Conservation (phyloP, 2,113 vertebrate species). For the Puntigrus tetrazona region DNA sequence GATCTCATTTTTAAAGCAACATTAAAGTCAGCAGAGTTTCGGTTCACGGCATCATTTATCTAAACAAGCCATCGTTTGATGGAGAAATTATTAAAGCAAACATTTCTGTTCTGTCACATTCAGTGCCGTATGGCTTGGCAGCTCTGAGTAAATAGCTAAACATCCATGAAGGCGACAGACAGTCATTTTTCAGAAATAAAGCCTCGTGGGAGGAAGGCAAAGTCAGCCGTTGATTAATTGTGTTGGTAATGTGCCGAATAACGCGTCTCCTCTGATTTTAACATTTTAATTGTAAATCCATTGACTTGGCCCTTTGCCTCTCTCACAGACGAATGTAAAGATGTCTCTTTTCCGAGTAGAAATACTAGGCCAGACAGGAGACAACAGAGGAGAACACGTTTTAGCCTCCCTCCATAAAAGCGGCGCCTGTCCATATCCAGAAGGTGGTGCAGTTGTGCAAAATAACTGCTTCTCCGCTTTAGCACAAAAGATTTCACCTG, state of each 20-base stretch:
- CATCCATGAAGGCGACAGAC: conserved; percentile 17
- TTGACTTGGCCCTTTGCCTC: conserved; percentile 9
- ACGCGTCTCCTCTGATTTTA: conserved; percentile 19
- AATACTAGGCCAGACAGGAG: not conserved
- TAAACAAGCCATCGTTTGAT: not conserved
- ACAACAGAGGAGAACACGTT: not conserved
- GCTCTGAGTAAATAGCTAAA: not conserved
- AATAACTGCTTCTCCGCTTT: not conserved
- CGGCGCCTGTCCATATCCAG: not conserved
- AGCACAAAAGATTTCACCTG: conserved; percentile 9
- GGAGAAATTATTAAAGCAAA: not conserved
- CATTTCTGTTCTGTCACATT: not conserved
- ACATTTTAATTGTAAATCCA: conserved; percentile 4
- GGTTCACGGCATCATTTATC: not conserved
- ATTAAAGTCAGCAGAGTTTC: not conserved
- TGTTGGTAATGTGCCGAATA: conserved; percentile 30
- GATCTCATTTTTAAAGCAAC: too few species aligned
- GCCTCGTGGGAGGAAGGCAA: not conserved
- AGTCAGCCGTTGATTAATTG: conserved; percentile 6
- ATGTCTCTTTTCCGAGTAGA: not conserved
- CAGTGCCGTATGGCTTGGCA: not conserved
- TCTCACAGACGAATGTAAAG: not conserved
- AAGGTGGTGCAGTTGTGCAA: conserved; percentile 27
- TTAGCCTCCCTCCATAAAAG: not conserved
- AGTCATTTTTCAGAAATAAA: conserved; percentile 12